These are phyloP conservation scores for Stomatorhinus walkeri DNA, from an alignment of 2,797 vertebrate genomes.

Conservation along the genomic window DNA sequence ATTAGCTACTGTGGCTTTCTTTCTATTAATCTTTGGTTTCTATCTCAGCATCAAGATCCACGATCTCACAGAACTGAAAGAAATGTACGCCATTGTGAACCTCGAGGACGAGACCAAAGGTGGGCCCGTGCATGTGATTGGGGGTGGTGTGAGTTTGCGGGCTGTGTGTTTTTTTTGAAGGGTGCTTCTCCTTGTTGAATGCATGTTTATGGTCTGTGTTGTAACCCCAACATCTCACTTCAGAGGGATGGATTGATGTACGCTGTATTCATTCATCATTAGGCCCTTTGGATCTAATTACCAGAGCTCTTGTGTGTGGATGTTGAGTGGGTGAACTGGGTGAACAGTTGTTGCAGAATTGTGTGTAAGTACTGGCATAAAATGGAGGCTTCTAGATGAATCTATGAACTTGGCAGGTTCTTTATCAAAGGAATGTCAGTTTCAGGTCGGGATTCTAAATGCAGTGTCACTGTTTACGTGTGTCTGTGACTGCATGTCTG, in stretches of 20 bases:
- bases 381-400: neutral
- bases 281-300: neutral
- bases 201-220: neutral
- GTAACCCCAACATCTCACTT: neutral
- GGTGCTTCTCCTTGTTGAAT: neutral
- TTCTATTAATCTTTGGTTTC: neutral
- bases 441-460: neutral
- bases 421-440: neutral
- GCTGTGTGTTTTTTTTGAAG: neutral
- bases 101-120: conserved; percentile 97
- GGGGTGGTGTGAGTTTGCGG: neutral
- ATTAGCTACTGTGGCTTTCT: neutral
- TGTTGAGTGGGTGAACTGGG: neutral
- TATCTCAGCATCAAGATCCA: conserved; percentile 84
- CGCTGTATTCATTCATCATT: neutral
- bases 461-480: neutral
- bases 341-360: neutral
- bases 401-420: neutral
- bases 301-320: neutral
- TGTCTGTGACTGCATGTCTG: neutral
- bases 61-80: conserved; percentile 84
- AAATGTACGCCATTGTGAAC: conserved; percentile 84
- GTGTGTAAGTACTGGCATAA: neutral
- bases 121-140: conserved; percentile 39
- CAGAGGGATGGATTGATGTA: neutral